Base-by-base conservation (phyloP, 2,888 invertebrate species). In the Acheta domesticus region DNA sequence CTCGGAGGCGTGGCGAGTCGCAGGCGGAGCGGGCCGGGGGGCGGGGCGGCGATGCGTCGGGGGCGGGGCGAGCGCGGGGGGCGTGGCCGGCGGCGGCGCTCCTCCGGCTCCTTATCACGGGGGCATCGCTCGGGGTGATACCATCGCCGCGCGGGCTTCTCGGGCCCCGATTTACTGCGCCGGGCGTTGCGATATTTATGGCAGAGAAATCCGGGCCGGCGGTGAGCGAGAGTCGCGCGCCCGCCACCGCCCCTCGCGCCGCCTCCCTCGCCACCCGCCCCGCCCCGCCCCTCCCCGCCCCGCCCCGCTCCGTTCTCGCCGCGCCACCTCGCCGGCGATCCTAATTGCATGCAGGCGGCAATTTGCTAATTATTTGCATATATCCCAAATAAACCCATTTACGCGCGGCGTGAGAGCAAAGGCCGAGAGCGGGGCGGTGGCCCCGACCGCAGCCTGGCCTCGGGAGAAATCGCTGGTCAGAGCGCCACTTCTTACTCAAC, bases 331-430 rank as follows among this genome's bases (percentile, higher is more conserved):
- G n/a, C 62, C 14, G 8, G 16, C 16, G 16, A 14, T 62, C 14
- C 14, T 62, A 19, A n/a, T n/a, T 19, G 4, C 14, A 14, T 62
- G 16, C 62, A 19, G n/a, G 62, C 62, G n/a, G 62, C 62, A 62
- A 62, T 62, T n/a, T 19, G 62, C 62, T 62, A 62, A 62, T 62
- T 62, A 62, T 62, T 62, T 62, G 62, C 62, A 62, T 62, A 62
- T 62, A 62, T 62, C 16, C 62, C 62, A 62, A 62, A 62, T 16
- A 62, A 62, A 62, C 62, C 62, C 62, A 62, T 62, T 62, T 62
- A 62, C 62, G 14, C n/a, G 62, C 16, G 62, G 16, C 62, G 62
- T 62, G 62, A 62, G 62, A 62, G 16, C 36, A 36, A 62, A n/a
- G 14, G 62, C 14, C 62, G 14, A n/a, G 14, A 14, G 62, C 62